Evolutionary conservation across 2,113 vertebrate genomes (phyloP), one percentile per base, ranked within the genome.

Genomic region (Pionites leucogaster): DNA sequence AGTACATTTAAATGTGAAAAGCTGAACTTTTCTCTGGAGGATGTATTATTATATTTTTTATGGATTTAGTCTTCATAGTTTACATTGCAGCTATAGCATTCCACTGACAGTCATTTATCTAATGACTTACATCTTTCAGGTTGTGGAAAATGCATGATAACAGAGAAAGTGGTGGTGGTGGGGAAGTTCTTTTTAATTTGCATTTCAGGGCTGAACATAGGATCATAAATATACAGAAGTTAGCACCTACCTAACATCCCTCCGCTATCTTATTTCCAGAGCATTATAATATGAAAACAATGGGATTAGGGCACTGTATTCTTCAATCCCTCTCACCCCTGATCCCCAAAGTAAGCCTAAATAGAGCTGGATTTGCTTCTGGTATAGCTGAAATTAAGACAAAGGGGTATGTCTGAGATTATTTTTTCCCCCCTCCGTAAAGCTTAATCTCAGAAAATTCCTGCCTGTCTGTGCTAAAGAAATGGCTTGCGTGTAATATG

Each of bases 1-100:
- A 92, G 90, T 94, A 92, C 95, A 95, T 97, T 98, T 97, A 95
- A 97, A 98, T 97, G 96, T 97, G 96, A 97, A 97, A 97, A 97
- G 77, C 93, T 95, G 89, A 97, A 95, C 82, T 94, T 97, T 97
- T 96, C 92, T 81, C 80, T 44, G 47, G 85, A 87, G 76, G 81
- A 94, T 87, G 44, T 44, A 46, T 95, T 94, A 50, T 78, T 68
- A 68, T 92, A 92, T 86, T 90, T 95, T 93, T 95, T 74, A 88
- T 94, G 96, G 93, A 97, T 97, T 97, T 97, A 96, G 80, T 95
- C 88, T 95, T 95, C 91, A 49, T 96, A 83, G 74, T 96, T 93
- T 96, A 95, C 86, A 75, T 79, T 92, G 88, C 94, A 98, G 93
- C 92, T 92, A 79, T 59, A 95, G 93, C 91, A 88, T 88, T 95